Evolutionary conservation across 2,797 vertebrate genomes (phyloP).

Genomic region (Gymnothorax reevesii): DNA sequence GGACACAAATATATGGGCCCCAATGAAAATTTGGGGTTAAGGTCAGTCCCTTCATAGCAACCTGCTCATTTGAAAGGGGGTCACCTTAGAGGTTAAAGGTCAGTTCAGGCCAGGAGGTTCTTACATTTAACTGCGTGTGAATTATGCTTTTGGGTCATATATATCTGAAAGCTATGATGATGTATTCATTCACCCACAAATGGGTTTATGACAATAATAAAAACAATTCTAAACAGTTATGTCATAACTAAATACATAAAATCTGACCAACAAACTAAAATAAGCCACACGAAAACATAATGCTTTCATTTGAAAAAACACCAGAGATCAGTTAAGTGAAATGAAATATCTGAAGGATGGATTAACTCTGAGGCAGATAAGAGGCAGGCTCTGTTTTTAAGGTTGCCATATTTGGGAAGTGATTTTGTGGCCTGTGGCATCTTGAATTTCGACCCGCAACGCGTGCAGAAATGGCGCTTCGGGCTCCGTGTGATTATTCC

Average conservation of each 20-base stretch:
- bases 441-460: not conserved
- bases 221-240: too few relatives aligned
- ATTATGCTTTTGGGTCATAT: not conserved
- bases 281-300: too few relatives aligned
- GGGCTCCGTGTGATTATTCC: not conserved
- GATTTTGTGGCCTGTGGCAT: not conserved
- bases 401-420: not conserved
- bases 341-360: too few relatives aligned
- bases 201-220: too few relatives aligned
- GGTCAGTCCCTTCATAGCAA: not conserved
- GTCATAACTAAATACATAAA: too few relatives aligned
- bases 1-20: not conserved
- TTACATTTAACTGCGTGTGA: not conserved
- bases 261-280: too few relatives aligned
- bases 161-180: too few relatives aligned
- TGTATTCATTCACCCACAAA: too few relatives aligned
- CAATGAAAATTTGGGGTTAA: not conserved
- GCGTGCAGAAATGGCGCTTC: not conserved
- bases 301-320: not conserved
- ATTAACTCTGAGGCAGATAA: not conserved
- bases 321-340: not conserved
- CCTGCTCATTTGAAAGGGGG: not conserved
- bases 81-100: not conserved
- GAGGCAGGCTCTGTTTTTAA: not conserved
- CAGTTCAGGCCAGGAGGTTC: not conserved